A percentile compares a stretch with the other conserved stretches of the same genome.
phyloP scores from a whole-genome alignment of 2,888 invertebrate genomes.

The Helleia helle region DNA sequence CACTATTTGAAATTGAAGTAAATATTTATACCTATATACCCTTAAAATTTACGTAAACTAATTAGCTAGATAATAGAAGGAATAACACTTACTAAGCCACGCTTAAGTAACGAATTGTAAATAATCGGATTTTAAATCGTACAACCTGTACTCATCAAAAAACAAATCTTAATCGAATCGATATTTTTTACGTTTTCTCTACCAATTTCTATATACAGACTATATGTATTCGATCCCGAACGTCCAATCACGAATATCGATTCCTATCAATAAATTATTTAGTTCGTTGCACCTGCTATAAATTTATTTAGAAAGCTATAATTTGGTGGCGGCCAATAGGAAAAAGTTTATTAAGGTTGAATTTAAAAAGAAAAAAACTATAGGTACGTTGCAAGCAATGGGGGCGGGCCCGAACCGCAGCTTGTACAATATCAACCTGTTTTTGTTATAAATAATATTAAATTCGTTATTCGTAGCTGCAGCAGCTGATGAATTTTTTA shows the following conservation, averaged over 20 bases:
- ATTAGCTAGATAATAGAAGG: too few relatives aligned
- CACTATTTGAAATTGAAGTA: too few relatives aligned
- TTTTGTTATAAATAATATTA: conserved; percentile 41
- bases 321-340: conserved; percentile 64
- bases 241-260: conserved; percentile 41
- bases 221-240: conserved; percentile 40
- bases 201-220: too few relatives aligned
- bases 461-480: conserved; percentile 17
- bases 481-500: background rate
- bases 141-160: too few relatives aligned
- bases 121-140: too few relatives aligned
- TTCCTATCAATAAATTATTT: conserved; percentile 41
- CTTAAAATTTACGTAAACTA: too few relatives aligned
- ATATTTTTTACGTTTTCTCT: too few relatives aligned
- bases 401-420: conserved; percentile 50
- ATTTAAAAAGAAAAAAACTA: conserved; percentile 47
- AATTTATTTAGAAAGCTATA: conserved; percentile 55
- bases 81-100: too few relatives aligned
- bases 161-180: too few relatives aligned
- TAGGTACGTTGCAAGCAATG: too few relatives aligned
- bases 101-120: too few relatives aligned
- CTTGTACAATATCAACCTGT: conserved; percentile 49
- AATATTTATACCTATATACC: too few relatives aligned
- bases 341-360: conserved; percentile 60
- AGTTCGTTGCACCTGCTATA: conserved; percentile 56